Base-by-base conservation (phyloP, 2,797 vertebrate genomes). In the Anomalospiza imberbis region DNA sequence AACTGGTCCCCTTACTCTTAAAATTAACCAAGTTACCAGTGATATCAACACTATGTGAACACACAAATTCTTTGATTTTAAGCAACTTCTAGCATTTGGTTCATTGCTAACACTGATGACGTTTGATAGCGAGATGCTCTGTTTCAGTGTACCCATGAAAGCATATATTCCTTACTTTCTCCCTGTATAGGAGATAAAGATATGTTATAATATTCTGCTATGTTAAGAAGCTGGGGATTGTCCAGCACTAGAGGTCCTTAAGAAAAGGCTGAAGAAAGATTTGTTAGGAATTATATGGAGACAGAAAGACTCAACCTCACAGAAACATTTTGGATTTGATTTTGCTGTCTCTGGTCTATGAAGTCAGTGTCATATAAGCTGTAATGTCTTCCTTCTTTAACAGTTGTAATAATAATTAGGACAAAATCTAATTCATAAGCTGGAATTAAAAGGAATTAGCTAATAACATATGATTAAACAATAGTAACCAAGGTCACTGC, bases 401-500 rank as follows among this genome's bases (percentile, higher is more conserved):
- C n/a, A 60, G n/a, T 44, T 93, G 22, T 50, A 70, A 60, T 79
- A 91, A 70, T 75, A 96, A 96, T 80, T 80, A 81, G 60, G n/a
- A 78, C 19, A 70, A 93, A 97, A 53, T 32, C 45, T 91, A 89
- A 79, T 93, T 86, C 68, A 93, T 51, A 89, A 71, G 45, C 53
- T 83, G 66, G 70, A 96, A 68, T 63, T 72, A n/a, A 92, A 85
- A 82, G 67, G 96, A 97, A 97, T 93, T 93, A 89, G 85, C 44
- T 89, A 96, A 96, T 88, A 93, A 83, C 47, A 25, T 91, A 86
- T 81, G 82, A 77, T 93, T 97, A 93, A 96, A 91, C 68, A 93
- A 95, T 15, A 80, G 85, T 91, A 96, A 89, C 53, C 78, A 94
- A 96, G 94, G 94, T 96, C 97, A 96, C 77, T 93, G 66, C 60